Conservation (phyloP, 2,113 vertebrate genomes). For the Trematomus loennbergii region DNA sequence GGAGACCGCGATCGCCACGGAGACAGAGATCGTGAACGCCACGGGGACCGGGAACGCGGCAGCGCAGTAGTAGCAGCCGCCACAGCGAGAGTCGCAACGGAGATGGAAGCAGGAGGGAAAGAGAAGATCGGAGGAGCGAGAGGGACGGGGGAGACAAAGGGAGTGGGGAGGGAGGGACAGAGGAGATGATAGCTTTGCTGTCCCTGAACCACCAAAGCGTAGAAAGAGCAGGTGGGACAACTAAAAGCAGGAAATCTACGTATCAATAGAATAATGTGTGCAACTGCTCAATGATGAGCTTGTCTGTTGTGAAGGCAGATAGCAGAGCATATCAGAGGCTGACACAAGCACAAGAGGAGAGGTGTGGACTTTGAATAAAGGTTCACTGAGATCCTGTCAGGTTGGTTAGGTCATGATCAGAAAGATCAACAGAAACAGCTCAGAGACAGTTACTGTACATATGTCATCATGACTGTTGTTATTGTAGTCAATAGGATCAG, state of each 20-base stretch:
- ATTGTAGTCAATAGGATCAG: constrained; percentile 45
- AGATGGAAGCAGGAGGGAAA: constrained; percentile 69
- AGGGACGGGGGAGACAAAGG: constrained; percentile 62
- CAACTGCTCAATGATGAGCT: constrained; percentile 52
- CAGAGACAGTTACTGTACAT: constrained; percentile 65
- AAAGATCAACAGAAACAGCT: constrained; percentile 38
- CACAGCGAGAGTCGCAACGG: constrained; percentile 73
- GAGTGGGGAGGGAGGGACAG: constrained; percentile 69
- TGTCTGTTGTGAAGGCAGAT: constrained; percentile 54
- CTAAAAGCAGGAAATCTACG: constrained; percentile 79
- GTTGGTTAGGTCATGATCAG: constrained; percentile 32
- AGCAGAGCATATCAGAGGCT: constrained; percentile 57
- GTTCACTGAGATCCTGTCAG: constrained; percentile 13
- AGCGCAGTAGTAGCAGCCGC: constrained; percentile 66
- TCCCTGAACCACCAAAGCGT: constrained; percentile 94
- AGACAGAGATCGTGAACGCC: constrained; percentile 71
- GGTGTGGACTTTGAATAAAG: constrained; percentile 25
- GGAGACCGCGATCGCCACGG: constrained; percentile 77
- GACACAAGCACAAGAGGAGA: constrained; percentile 48
- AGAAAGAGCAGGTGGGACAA: constrained; percentile 99
- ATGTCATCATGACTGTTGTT: constrained; percentile 60
- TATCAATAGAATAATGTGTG: constrained; percentile 15
- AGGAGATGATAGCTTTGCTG: constrained; percentile 92
- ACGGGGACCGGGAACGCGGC: constrained; percentile 78
- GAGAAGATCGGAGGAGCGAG: constrained; percentile 61